Evolutionary conservation across 2,888 invertebrate genomes (phyloP).

Genomic region (Xylocampa areola): DNA sequence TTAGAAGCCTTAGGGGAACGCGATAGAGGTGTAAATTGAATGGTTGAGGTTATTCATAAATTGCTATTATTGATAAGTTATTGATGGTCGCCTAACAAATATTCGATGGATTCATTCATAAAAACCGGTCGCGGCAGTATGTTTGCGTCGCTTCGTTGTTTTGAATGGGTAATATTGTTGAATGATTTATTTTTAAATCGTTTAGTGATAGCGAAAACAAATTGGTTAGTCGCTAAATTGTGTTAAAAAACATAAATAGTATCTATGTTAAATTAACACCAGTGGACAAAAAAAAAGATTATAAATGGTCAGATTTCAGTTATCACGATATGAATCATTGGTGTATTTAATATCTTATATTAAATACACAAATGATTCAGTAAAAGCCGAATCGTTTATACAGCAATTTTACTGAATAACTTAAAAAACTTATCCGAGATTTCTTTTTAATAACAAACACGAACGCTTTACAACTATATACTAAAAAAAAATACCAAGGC

Average conservation of each 20-base stretch:
- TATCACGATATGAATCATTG: constrained; percentile 4
- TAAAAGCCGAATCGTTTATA: not conserved
- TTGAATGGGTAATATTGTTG: constrained; percentile 50
- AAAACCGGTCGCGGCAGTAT: constrained; percentile 57
- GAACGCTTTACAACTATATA: too few relatives aligned
- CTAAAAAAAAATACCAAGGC: too few relatives aligned
- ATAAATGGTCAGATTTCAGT: constrained; percentile 7
- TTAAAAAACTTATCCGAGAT: not conserved
- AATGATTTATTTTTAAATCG: constrained; percentile 52
- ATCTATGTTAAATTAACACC: constrained; percentile 19
- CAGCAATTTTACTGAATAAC: not conserved
- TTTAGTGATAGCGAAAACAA: constrained; percentile 41
- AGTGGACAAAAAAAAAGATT: constrained; percentile 25
- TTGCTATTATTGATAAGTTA: constrained; percentile 56
- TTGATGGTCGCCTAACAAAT: constrained; percentile 60
- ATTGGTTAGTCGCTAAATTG: constrained; percentile 17
- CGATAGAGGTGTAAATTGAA: constrained; percentile 51
- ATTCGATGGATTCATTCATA: constrained; percentile 65
- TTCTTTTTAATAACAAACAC: too few relatives aligned
- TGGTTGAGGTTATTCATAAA: constrained; percentile 25
- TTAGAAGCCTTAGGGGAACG: constrained; percentile 38
- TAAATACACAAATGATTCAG: constrained; percentile 17
- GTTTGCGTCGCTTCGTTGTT: constrained; percentile 56
- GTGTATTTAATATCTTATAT: too few relatives aligned
- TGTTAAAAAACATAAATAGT: constrained; percentile 34